Conservation (phyloP, 2,797 vertebrate species). For the Xiphorhynchus erythropygius region DNA sequence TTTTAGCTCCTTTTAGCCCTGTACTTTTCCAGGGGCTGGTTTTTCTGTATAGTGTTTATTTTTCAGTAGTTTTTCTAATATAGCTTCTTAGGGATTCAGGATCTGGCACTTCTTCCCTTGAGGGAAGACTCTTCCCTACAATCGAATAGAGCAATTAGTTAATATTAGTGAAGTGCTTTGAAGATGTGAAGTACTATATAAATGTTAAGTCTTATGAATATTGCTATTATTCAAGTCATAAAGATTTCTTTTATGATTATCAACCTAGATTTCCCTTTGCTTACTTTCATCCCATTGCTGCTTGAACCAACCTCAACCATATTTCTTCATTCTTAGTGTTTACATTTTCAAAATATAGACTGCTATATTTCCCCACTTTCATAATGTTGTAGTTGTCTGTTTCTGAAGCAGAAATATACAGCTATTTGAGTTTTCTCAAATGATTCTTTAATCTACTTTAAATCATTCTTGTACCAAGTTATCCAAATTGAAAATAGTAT, state of each 20-base stretch:
- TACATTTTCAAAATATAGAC: not conserved
- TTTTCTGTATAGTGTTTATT: conserved; percentile 37
- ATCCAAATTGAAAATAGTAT: not conserved
- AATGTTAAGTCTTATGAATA: conserved; percentile 55
- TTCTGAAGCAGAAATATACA: not conserved
- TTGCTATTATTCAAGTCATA: conserved; percentile 34
- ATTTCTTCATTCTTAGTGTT: conserved; percentile 2
- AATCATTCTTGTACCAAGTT: not conserved
- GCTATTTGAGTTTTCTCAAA: conserved; percentile 15
- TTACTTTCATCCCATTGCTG: conserved; percentile 20
- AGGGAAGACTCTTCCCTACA: conserved; percentile 25
- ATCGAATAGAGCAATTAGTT: conserved; percentile 56
- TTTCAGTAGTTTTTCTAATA: conserved; percentile 35
- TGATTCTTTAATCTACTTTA: conserved; percentile 8
- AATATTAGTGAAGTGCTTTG: conserved; percentile 51
- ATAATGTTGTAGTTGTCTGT: not conserved
- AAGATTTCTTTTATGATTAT: conserved; percentile 51
- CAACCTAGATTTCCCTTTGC: conserved; percentile 19
- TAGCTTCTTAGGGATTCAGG: conserved; percentile 32
- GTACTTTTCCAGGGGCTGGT: conserved; percentile 23
- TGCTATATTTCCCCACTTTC: not conserved
- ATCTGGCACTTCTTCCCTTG: conserved; percentile 23
- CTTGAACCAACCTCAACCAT: not conserved
- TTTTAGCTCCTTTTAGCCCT: not conserved
- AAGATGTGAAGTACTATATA: conserved; percentile 53